A percentile compares a stretch with the other conserved stretches of the same genome.
Conservation (phyloP, 2,888 invertebrate genomes). For the Agrilus biguttatus region DNA sequence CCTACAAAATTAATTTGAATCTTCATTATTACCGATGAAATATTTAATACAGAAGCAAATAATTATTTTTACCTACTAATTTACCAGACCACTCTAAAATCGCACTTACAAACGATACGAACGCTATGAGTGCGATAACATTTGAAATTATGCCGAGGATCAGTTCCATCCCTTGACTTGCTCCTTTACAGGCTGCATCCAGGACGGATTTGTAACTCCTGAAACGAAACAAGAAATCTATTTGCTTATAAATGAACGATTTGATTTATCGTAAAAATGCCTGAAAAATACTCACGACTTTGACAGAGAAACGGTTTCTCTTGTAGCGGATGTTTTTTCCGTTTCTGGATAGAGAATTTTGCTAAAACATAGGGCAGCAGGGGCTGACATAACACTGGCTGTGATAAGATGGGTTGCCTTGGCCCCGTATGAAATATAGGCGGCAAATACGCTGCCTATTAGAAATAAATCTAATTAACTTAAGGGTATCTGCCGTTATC, state of each 20-base stretch:
- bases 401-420: slow-evolving; percentile 78
- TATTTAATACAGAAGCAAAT: too few relatives aligned
- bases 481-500: too few relatives aligned
- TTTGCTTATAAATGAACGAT: not conserved
- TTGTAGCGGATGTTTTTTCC: slow-evolving; percentile 59
- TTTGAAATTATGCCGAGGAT: slow-evolving; percentile 82
- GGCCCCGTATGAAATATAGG: slow-evolving; percentile 84
- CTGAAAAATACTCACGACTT: slow-evolving; percentile 44
- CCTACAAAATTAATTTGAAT: slow-evolving; percentile 12
- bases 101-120: slow-evolving; percentile 73
- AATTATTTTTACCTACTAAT: slow-evolving; percentile 48
- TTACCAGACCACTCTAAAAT: slow-evolving; percentile 67
- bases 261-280: too few relatives aligned
- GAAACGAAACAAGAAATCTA: slow-evolving; percentile 13
- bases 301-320: slow-evolving; percentile 58
- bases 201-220: slow-evolving; percentile 73
- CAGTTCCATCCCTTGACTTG: slow-evolving; percentile 62
- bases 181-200: slow-evolving; percentile 87
- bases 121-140: slow-evolving; percentile 80
- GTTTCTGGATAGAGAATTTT: slow-evolving; percentile 91
- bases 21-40: not conserved
- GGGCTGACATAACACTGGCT: slow-evolving; percentile 92
- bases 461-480: slow-evolving; percentile 17
- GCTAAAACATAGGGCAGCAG: slow-evolving; percentile 77
- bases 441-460: slow-evolving; percentile 74